A percentile compares a stretch with the other conserved stretches of the same genome.
Evolutionary conservation across 1,140 invertebrate species (phyloP).

Genomic region (Asbolus verrucosus): DNA sequence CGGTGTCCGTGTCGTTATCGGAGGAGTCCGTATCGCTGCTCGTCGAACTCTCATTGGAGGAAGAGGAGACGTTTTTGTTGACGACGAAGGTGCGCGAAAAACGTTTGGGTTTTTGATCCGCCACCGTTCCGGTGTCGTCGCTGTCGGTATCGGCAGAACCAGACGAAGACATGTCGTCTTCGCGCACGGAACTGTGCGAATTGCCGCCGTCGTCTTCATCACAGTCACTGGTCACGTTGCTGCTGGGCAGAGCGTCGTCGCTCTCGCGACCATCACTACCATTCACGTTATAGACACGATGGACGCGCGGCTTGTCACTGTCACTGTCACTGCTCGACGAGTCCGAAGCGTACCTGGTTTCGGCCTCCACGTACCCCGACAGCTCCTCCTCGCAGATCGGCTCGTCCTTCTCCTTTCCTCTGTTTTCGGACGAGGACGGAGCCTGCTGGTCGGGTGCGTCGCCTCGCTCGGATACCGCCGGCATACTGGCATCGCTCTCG

Average conservation of each 20-base stretch:
- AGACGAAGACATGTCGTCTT: slow-evolving; percentile 68
- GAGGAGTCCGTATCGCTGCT: slow-evolving; percentile 68
- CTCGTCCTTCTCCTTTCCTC: too few species aligned
- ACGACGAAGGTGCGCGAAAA: slow-evolving; percentile 82
- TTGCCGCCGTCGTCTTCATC: slow-evolving; percentile 57
- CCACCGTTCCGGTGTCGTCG: slow-evolving; percentile 68
- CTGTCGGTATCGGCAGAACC: slow-evolving; percentile 73
- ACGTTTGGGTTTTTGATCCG: slow-evolving; percentile 73
- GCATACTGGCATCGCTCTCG: slow-evolving; percentile 37
- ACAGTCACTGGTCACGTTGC: slow-evolving; percentile 59
- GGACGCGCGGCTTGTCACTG: slow-evolving; percentile 59
- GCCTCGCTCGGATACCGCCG: slow-evolving; percentile 22
- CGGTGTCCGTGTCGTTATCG: slow-evolving; percentile 69
- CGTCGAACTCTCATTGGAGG: slow-evolving; percentile 56
- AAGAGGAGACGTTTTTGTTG: slow-evolving; percentile 76
- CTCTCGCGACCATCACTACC: slow-evolving; percentile 55
- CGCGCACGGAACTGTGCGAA: slow-evolving; percentile 64
- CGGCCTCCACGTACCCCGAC: slow-evolving; percentile 69
- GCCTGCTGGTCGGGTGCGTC: background rate
- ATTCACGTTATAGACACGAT: slow-evolving; percentile 60
- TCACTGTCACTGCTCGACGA: slow-evolving; percentile 68
- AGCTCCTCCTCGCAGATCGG: slow-evolving; percentile 44
- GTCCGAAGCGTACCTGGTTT: slow-evolving; percentile 68
- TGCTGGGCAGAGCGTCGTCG: slow-evolving; percentile 62
- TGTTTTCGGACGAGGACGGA: too few species aligned